These are phyloP conservation scores for Chlorocebus sabaeus DNA, from an alignment of 2,113 vertebrate genomes.

Conservation along the genomic window DNA sequence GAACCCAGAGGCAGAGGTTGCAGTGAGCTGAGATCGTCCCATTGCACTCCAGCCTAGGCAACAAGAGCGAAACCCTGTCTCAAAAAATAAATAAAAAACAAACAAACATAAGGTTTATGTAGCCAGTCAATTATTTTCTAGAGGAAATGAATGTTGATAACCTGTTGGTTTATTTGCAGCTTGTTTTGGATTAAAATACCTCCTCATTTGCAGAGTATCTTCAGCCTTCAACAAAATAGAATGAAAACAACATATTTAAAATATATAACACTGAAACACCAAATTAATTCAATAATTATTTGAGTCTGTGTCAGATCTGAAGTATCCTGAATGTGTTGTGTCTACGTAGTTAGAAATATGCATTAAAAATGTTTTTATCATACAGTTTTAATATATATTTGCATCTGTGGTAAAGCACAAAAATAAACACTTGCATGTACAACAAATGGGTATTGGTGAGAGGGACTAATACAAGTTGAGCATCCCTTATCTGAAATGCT, in stretches of 20 bases:
- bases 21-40: too few relatives aligned
- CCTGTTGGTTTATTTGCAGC: conserved; percentile 39
- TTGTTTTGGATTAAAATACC: neutral
- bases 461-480: neutral
- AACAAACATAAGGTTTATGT: neutral
- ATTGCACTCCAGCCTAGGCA: too few relatives aligned
- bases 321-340: neutral
- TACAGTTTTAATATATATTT: conserved; percentile 15
- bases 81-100: too few relatives aligned
- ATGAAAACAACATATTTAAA: neutral
- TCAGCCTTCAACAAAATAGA: conserved; percentile 31
- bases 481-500: neutral
- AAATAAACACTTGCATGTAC: conserved; percentile 18
- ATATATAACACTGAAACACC: conserved; percentile 8
- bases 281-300: neutral
- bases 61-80: too few relatives aligned
- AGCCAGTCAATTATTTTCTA: neutral
- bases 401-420: neutral
- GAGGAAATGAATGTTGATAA: conserved; percentile 26
- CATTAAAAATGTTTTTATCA: neutral
- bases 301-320: neutral
- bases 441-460: neutral
- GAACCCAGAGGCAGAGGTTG: too few relatives aligned
- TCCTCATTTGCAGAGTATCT: conserved; percentile 5
- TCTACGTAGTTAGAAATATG: neutral